These are phyloP conservation scores for Dendrolimus pini DNA, from an alignment of 2,888 invertebrate genomes.

Conservation along the genomic window DNA sequence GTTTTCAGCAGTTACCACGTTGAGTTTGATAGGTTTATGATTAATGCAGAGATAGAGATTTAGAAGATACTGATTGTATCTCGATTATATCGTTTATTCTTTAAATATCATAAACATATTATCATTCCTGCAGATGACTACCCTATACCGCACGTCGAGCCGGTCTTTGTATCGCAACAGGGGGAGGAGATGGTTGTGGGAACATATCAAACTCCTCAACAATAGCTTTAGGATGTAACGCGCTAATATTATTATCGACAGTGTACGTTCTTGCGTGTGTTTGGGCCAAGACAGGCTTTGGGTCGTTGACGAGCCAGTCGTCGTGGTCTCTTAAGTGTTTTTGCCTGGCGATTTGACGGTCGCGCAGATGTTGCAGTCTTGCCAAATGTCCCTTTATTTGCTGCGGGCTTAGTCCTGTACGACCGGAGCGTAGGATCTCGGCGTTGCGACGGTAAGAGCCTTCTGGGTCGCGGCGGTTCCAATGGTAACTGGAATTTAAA, in stretches of 20 bases:
- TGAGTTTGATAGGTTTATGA: too few species aligned
- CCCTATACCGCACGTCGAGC: constrained; percentile 27
- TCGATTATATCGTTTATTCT: neutral
- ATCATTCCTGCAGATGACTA: constrained; percentile 10
- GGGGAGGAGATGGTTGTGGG: constrained; percentile 32
- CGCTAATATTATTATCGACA: constrained; percentile 69
- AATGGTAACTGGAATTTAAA: constrained; percentile 49
- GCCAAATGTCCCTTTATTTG: constrained; percentile 56
- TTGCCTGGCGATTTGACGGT: constrained; percentile 57
- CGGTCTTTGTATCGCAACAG: constrained; percentile 29
- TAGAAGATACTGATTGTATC: too few species aligned
- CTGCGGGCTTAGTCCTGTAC: constrained; percentile 55
- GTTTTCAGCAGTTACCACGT: too few species aligned
- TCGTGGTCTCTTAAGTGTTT: constrained; percentile 36
- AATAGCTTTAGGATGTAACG: constrained; percentile 76
- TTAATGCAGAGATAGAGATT: too few species aligned
- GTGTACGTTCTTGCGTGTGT: constrained; percentile 74
- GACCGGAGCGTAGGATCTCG: constrained; percentile 56
- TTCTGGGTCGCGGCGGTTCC: constrained; percentile 66
- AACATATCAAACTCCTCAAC: constrained; percentile 73
- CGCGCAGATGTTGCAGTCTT: constrained; percentile 53
- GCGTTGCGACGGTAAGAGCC: constrained; percentile 61
- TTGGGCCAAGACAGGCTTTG: constrained; percentile 49
- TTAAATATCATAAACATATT: neutral
- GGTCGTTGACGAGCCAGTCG: constrained; percentile 58